These are phyloP conservation scores for Fregetta grallaria DNA, from an alignment of 2,113 vertebrate genomes.

Conservation along the genomic window DNA sequence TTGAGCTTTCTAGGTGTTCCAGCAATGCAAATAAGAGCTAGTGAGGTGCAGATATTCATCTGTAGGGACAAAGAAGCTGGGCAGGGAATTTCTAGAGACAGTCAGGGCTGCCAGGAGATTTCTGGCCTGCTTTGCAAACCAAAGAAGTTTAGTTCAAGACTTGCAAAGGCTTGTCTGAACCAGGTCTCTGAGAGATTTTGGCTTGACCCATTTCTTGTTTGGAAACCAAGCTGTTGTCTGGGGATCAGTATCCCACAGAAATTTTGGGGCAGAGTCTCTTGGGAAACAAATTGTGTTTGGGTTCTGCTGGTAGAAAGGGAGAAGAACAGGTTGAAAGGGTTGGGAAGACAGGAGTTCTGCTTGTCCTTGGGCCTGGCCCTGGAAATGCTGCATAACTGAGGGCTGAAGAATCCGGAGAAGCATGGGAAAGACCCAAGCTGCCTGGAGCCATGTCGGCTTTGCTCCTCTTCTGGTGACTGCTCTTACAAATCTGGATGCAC, in stretches of 20 bases:
- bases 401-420: neutral
- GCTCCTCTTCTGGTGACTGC: neutral
- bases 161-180: conserved; percentile 7
- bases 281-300: neutral
- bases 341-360: neutral
- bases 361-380: neutral
- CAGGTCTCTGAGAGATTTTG: neutral
- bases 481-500: neutral
- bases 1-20: conserved; percentile 16
- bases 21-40: conserved; percentile 19
- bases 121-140: conserved; percentile 33
- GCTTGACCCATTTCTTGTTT: conserved; percentile 2
- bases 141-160: neutral
- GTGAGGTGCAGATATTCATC: neutral
- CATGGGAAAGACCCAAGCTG: neutral
- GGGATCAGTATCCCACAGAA: neutral
- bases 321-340: neutral
- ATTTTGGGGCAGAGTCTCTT: neutral
- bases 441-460: rapidly evolving
- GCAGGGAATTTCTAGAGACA: neutral
- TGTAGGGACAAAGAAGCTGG: neutral
- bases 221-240: neutral
- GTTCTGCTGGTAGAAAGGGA: neutral
- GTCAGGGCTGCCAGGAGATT: neutral
- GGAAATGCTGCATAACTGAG: neutral